Percentiles rank a stretch among this genome's conserved stretches.
Conservation (phyloP, 2,888 invertebrate species). For the Apamea monoglypha region DNA sequence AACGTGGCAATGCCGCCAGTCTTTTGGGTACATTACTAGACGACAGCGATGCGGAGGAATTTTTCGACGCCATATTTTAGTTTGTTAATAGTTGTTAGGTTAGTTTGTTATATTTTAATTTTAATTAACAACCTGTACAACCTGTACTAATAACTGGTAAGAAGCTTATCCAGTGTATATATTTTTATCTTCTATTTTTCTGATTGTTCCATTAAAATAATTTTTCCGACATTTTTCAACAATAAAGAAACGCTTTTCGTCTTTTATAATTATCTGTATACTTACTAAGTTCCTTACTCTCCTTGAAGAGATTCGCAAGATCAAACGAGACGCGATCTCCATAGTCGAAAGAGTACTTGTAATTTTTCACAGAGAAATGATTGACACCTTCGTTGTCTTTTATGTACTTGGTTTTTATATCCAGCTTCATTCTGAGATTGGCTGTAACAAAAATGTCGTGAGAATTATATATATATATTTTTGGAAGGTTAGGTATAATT, state of each 20-base stretch:
- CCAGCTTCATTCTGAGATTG: slow-evolving; percentile 82
- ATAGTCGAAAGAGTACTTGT: slow-evolving; percentile 84
- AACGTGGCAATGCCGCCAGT: background rate
- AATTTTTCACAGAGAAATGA: slow-evolving; percentile 81
- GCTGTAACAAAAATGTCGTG: slow-evolving; percentile 73
- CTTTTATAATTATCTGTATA: slow-evolving; percentile 51
- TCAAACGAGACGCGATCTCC: slow-evolving; percentile 84
- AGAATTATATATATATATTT: background rate
- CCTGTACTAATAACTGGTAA: background rate
- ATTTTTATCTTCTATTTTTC: background rate
- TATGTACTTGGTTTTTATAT: slow-evolving; percentile 82
- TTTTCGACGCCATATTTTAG: background rate
- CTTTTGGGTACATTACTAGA: background rate
- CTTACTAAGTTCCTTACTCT: slow-evolving; percentile 86
- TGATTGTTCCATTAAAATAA: no score
- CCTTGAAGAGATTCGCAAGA: slow-evolving; percentile 84
- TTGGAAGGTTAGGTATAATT: no score
- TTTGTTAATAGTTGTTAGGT: background rate
- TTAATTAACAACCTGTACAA: background rate
- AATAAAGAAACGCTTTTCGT: background rate
- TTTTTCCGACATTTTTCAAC: no score
- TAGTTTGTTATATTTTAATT: background rate
- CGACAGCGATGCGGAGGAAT: background rate
- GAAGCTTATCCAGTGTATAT: background rate
- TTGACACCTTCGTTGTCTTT: slow-evolving; percentile 79